Evolutionary conservation across 2,113 vertebrate genomes (phyloP).

Genomic region (Oryzias javanicus): DNA sequence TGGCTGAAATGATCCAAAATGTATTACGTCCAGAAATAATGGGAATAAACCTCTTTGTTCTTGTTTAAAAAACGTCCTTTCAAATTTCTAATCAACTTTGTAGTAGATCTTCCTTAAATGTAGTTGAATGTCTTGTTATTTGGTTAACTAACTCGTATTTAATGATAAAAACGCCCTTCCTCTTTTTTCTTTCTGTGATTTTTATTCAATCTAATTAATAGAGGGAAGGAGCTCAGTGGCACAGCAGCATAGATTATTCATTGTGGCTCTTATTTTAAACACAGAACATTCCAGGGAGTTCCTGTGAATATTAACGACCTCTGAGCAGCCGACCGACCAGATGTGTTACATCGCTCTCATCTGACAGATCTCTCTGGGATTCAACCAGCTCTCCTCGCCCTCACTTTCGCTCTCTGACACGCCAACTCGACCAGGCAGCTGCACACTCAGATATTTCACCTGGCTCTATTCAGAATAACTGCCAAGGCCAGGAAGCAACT

Average conservation of each 20-base stretch:
- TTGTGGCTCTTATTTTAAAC: constrained; percentile 51
- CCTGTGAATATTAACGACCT: constrained; percentile 73
- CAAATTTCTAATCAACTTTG: no score
- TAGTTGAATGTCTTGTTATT: no score
- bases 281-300: constrained; percentile 67
- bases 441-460: constrained; percentile 13
- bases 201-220: constrained; percentile 74
- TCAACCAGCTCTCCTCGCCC: constrained; percentile 24
- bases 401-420: constrained; percentile 9
- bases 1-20: no score
- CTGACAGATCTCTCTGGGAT: constrained; percentile 53
- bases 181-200: constrained; percentile 30
- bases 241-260: constrained; percentile 76
- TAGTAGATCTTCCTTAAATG: no score
- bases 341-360: constrained; percentile 70
- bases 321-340: constrained; percentile 59
- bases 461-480: background rate
- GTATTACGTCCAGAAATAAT: no score
- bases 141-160: background rate
- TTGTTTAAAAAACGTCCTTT: no score
- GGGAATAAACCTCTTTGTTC: no score
- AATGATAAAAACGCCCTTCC: constrained; percentile 39
- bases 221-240: constrained; percentile 69
- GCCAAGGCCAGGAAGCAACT: constrained; percentile 5
- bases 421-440: constrained; percentile 17